Base-by-base conservation (phyloP, 2,113 vertebrate genomes). In the Anguilla japonica region DNA sequence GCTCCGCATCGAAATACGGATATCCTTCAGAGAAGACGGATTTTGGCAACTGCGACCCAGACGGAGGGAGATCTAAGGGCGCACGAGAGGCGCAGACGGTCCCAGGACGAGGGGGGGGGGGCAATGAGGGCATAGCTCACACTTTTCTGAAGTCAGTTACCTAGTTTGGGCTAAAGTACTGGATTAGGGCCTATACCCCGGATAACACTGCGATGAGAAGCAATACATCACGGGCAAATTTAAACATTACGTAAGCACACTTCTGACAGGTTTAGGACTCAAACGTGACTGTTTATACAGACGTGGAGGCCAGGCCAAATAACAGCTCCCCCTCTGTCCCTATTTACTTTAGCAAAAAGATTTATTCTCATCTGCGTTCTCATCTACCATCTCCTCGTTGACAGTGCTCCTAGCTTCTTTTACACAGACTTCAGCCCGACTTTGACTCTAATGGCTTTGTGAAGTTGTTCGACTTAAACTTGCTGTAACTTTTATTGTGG, bases 221-320 rank as follows among this genome's bases (percentile, higher is more conserved):
- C 88, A 87, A 88, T 86, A 90, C 83, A 91, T 89, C 83, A 87
- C 83, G 89, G 85, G 89, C 89, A 87, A 90, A 92, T 91, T 89
- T 91, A 91, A 93, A 91, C 90, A 91, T 93, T 94, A 92, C 87
- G 83, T 91, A 93, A 95, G 87, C 89, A 82, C 89, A 85, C 88
- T 92, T 83, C 89, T 91, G 90, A 89, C 91, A 89, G 50, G 90
- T 87, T 91, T 22, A 67, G 60, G 26, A 26, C n/a, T 75, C 26
- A 75, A n/a, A 75, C 34, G 71, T 75, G 29, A 75, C 71, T 34
- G 88, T 89, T 91, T 94, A 91, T 88, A 92, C 91, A 93, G 92
- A 93, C 90, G 90, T 90, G 88, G 81, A 13, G 14, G 89, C 22
- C 8, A 8, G 26, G 83, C 83, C 83, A 84, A 20, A 63, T 29